Evolutionary conservation across 2,888 invertebrate species (phyloP).

Genomic region (Macaria notata): DNA sequence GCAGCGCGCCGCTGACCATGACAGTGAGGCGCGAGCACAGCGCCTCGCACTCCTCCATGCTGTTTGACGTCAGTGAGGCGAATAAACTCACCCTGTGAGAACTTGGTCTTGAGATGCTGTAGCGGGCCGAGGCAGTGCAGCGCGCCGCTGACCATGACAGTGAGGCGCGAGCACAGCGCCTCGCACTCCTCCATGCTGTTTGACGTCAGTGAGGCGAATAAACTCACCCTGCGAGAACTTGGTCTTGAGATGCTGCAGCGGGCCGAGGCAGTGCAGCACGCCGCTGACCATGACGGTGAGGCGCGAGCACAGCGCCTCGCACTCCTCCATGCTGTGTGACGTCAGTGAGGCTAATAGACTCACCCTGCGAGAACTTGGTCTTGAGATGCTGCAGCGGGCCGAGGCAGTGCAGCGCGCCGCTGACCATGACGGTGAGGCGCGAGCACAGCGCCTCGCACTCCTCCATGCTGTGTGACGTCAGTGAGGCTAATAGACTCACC

Average conservation of each 20-base stretch:
- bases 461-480: slow-evolving; percentile 76
- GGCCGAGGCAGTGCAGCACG: slow-evolving; percentile 83
- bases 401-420: slow-evolving; percentile 83
- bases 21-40: slow-evolving; percentile 86
- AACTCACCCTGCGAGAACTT: slow-evolving; percentile 79
- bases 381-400: slow-evolving; percentile 81
- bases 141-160: slow-evolving; percentile 86
- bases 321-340: slow-evolving; percentile 82
- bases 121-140: slow-evolving; percentile 84
- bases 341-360: slow-evolving; percentile 84
- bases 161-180: slow-evolving; percentile 85
- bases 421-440: slow-evolving; percentile 86
- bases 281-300: slow-evolving; percentile 87
- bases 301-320: slow-evolving; percentile 86
- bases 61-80: slow-evolving; percentile 44
- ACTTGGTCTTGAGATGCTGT: slow-evolving; percentile 57
- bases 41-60: slow-evolving; percentile 87
- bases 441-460: slow-evolving; percentile 88
- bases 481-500: slow-evolving; percentile 82
- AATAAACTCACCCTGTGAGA: slow-evolving; percentile 53
- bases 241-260: slow-evolving; percentile 71
- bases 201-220: slow-evolving; percentile 72
- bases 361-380: slow-evolving; percentile 68
- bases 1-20: slow-evolving; percentile 85
- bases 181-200: slow-evolving; percentile 86